Base-by-base conservation (phyloP, 64 coral and sea anemone genomes). In the Montipora sp. region DNA sequence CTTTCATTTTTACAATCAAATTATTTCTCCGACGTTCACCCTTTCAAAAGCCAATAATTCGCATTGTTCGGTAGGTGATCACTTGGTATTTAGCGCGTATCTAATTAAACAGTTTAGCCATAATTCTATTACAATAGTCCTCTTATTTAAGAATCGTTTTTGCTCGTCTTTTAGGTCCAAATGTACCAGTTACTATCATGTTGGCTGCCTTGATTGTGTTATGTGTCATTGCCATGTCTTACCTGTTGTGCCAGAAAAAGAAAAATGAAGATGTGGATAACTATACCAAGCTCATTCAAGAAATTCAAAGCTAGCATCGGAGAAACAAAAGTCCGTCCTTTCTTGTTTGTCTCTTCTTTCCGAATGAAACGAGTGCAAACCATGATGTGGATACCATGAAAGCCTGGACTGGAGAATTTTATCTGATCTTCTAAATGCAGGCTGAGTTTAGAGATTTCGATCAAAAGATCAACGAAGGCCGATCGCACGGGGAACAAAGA, bases 301-400 rank as follows among this genome's bases (percentile, higher is more conserved):
- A 85, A 85, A 72, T 85, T 85, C 44, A 72, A 71, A 18, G 49
- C 65, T 85, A 50, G 36, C 67, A 4, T 15, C 14, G 60, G 3
- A 63, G 60, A 16, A 16, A 3, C 3, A 14, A 15, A 63, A 63
- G 11, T 15, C 10, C 51, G 13, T 12, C 14, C 9, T 14, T 55
- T 55, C 51, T 7, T 55, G 51, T 3, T 55, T 55, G 51, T 55
- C 51, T 55, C 5, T 55, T 55, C 51, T 5, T 55, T 55, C 6
- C 6, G 51, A 55, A 55, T 55, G 51, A 55, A 55, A 10, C 51
- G 10, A 3, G 10, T 7, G 51, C 51, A 10, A 55, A 55, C 0
- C 10, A 55, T 15, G 15, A 63, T 36, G 36, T 2, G 36, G 36
- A 36, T 36, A 36, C 2, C 36, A 36, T 36, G 36, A 36, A 36